Evolutionary conservation across 2,797 vertebrate species (phyloP).

Genomic region (Bovichtus variegatus): DNA sequence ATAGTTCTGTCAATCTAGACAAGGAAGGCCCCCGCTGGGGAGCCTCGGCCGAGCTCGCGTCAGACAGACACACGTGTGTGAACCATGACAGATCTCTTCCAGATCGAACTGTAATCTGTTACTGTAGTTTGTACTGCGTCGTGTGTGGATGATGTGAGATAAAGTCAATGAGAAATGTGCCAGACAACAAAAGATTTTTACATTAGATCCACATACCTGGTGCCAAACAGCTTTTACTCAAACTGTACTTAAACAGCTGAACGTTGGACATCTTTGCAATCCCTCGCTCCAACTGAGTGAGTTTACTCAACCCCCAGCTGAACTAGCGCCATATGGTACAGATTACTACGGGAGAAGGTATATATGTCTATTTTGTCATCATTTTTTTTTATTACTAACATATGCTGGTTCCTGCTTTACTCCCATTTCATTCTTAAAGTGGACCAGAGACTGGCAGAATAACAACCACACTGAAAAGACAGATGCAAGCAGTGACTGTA

Average conservation of each 20-base stretch:
- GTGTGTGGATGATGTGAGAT: slow-evolving; percentile 25
- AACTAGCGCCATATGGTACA: slow-evolving; percentile 77
- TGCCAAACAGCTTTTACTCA: slow-evolving; percentile 19
- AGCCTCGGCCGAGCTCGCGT: slow-evolving; percentile 13
- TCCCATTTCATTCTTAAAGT: slow-evolving; percentile 57
- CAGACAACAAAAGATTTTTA: slow-evolving; percentile 18
- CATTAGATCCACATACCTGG: slow-evolving; percentile 1
- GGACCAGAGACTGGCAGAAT: slow-evolving; percentile 47
- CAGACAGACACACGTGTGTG: slow-evolving; percentile 42
- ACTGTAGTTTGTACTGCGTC: slow-evolving; percentile 19
- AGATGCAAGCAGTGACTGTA: slow-evolving; percentile 36
- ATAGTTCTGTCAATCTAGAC: slow-evolving; percentile 70
- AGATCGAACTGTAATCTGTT: slow-evolving; percentile 40
- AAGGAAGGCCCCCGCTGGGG: slow-evolving; percentile 28
- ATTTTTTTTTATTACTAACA: slow-evolving; percentile 81
- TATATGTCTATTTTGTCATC: slow-evolving; percentile 70
- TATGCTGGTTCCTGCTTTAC: slow-evolving; percentile 66
- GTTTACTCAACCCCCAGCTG: slow-evolving; percentile 65
- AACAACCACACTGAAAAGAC: slow-evolving; percentile 50
- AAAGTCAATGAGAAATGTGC: slow-evolving; percentile 16
- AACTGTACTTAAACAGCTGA: slow-evolving; percentile 31
- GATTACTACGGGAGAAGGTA: slow-evolving; percentile 80
- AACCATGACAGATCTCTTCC: slow-evolving; percentile 53
- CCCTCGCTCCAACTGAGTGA: slow-evolving; percentile 37
- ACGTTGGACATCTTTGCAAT: slow-evolving; percentile 15